phyloP scores from a whole-genome alignment of 2,797 vertebrate genomes.

The Petrocephalus schoutedeni region DNA sequence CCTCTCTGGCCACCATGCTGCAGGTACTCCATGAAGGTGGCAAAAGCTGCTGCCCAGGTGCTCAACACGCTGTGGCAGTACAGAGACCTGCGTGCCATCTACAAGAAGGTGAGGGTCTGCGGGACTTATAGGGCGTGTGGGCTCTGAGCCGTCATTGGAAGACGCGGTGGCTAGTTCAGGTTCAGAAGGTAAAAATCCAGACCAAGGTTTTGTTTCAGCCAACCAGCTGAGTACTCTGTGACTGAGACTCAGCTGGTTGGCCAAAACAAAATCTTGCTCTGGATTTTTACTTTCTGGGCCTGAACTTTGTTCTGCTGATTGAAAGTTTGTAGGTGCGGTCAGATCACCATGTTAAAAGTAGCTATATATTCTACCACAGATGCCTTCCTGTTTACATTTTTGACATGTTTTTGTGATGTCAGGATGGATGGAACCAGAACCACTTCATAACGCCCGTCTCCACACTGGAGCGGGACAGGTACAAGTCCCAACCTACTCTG shows the following conservation, averaged over 20 bases:
- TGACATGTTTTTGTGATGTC: slow-evolving; percentile 4
- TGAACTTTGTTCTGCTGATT: background rate
- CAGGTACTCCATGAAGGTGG: slow-evolving; percentile 92
- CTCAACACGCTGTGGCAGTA: slow-evolving; percentile 97
- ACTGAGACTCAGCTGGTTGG: background rate
- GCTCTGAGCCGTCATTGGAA: background rate
- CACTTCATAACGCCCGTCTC: slow-evolving; percentile 96
- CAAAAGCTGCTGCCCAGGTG: slow-evolving; percentile 94
- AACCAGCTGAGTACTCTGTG: background rate
- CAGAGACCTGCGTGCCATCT: slow-evolving; percentile 90
- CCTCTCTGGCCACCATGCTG: background rate
- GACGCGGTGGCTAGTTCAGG: background rate
- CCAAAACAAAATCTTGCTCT: background rate
- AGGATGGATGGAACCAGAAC: slow-evolving; percentile 99
- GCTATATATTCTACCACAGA: background rate
- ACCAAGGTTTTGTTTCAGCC: background rate
- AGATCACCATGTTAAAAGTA: background rate
- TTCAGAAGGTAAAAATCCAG: background rate
- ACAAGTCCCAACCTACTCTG: slow-evolving; percentile 91
- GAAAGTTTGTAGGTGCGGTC: background rate
- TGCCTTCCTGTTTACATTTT: background rate
- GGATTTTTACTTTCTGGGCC: background rate
- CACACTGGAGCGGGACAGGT: slow-evolving; percentile 88
- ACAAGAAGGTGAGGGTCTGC: slow-evolving; percentile 78
- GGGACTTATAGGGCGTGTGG: background rate